Base-by-base conservation (phyloP, 2,888 invertebrate species). In the Ophion ellenae region DNA sequence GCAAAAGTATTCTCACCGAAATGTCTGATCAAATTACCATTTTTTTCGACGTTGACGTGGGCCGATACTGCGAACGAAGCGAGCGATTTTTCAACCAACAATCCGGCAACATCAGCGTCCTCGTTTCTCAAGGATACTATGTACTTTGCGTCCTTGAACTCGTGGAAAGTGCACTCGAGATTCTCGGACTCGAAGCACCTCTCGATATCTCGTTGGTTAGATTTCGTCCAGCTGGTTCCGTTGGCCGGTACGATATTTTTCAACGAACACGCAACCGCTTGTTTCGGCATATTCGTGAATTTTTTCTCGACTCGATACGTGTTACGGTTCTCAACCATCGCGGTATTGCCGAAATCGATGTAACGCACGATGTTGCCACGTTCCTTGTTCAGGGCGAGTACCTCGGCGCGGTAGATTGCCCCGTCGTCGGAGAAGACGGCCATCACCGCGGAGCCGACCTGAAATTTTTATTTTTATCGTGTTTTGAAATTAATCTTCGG, bases 291-390 rank as follows among this genome's bases (percentile, higher is more conserved):
- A 4, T 95, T 94, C 93, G 96, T 95, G 85, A 97, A 95, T 87
- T 96, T 95, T 70, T 95, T 95, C 89, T 97, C 97, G 83, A 97
- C 94, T 75, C 96, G 96, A 96, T 96, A 97, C 36, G 97, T 95
- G 89, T 97, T 96, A 84, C 94, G 95, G 0, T 95, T 94, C 69
- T 95, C 95, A 0, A 97, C 96, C 0, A 95, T 94, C 63, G 96
- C 96, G 81, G 95, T 95, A 90, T 97, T 97, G 3, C 97, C 97
- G 89, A 97, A 97, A 93, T 97, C 97, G 0, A 97, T 95, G 90
- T 97, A 97, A 40, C 96, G 95, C 0, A 97, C 96, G 81, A 96
- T 95, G 92, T 96, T 96, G 89, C 96, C 95, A 1, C 95, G 95
- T 64, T 95, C 93, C 86, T 95, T 95, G 84, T 96, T 95, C 73